Evolutionary conservation across 1,140 invertebrate genomes (phyloP).

Genomic region (Mactra quadrangularis): DNA sequence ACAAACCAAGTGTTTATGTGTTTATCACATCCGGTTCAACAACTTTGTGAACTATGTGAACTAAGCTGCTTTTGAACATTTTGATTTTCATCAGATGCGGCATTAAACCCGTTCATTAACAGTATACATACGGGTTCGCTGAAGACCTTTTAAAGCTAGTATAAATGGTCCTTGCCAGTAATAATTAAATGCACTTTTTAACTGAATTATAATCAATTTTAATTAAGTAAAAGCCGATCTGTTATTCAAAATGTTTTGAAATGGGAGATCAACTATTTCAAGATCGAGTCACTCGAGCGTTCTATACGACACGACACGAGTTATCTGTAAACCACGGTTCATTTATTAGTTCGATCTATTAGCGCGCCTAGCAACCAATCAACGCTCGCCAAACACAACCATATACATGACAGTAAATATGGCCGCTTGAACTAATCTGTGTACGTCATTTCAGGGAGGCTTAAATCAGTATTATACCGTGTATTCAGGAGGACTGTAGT

Average conservation of each 20-base stretch:
- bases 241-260: not conserved
- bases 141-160: too few relatives aligned
- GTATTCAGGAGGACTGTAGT: not conserved
- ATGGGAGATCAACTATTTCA: too few relatives aligned
- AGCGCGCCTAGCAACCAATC: constrained; percentile 74
- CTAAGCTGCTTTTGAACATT: too few relatives aligned
- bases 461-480: constrained; percentile 32
- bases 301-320: not conserved
- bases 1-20: too few relatives aligned
- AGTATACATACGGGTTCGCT: too few relatives aligned
- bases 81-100: too few relatives aligned
- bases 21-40: too few relatives aligned
- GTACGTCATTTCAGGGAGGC: constrained; percentile 1
- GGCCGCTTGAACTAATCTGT: constrained; percentile 42
- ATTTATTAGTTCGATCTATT: constrained; percentile 1
- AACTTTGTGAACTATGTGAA: too few relatives aligned
- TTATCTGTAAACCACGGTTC: not conserved
- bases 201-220: not conserved
- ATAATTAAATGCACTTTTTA: not conserved
- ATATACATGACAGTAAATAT: constrained; percentile 58
- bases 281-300: not conserved
- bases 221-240: not conserved
- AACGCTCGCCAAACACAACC: constrained; percentile 65
- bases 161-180: not conserved
- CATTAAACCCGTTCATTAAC: too few relatives aligned